These are phyloP conservation scores for Palloptera scutellata DNA, from an alignment of 2,888 invertebrate genomes.

Conservation along the genomic window DNA sequence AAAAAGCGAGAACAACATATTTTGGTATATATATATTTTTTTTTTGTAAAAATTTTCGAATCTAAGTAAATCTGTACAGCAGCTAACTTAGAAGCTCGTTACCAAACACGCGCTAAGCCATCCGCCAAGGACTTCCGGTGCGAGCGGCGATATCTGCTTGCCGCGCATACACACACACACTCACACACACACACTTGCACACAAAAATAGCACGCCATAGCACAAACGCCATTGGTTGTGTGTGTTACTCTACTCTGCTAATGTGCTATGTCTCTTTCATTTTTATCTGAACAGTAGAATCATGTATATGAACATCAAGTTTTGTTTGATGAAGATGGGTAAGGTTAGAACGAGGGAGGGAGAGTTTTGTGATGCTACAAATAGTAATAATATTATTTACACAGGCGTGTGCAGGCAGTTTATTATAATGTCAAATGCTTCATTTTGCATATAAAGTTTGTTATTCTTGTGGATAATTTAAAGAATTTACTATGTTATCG, in stretches of 20 bases:
- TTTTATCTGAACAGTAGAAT: too few relatives aligned
- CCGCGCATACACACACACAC: conserved; percentile 3
- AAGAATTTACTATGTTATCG: conserved; percentile 18
- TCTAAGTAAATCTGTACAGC: not conserved
- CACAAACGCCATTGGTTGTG: too few relatives aligned
- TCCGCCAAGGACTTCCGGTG: conserved; percentile 47
- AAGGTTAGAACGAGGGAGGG: conserved; percentile 4
- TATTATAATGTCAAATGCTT: conserved; percentile 50
- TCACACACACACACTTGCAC: not conserved
- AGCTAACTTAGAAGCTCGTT: conserved; percentile 39
- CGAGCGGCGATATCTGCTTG: conserved; percentile 38
- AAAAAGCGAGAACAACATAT: conserved; percentile 29
- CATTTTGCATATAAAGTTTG: conserved; percentile 32
- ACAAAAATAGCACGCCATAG: too few relatives aligned
- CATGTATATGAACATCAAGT: not conserved
- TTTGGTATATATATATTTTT: too few relatives aligned
- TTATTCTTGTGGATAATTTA: conserved; percentile 17
- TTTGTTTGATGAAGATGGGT: not conserved
- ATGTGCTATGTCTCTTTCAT: too few relatives aligned
- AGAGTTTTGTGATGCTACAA: conserved; percentile 33
- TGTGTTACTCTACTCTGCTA: too few relatives aligned
- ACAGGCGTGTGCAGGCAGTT: conserved; percentile 62
- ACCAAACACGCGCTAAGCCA: conserved; percentile 47
- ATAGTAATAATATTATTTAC: conserved; percentile 47
- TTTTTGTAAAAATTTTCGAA: too few relatives aligned